Conservation (phyloP, 2,888 invertebrate genomes). For the Dasypolia templi region DNA sequence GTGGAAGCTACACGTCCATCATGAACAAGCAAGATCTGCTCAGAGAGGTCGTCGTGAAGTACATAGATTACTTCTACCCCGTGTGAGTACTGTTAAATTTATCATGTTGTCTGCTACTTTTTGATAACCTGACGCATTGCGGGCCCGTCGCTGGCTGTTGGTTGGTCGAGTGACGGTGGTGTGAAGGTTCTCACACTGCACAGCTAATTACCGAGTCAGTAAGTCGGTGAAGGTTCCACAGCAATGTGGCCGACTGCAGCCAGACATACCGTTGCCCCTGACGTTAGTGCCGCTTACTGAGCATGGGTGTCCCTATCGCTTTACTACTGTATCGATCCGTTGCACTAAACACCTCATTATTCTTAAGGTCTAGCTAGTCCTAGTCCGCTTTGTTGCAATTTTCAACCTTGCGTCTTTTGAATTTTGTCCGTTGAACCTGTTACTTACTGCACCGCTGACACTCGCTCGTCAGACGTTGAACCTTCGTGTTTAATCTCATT, state of each 20-base stretch:
- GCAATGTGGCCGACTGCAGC: constrained; percentile 84
- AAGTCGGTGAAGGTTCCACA: constrained; percentile 89
- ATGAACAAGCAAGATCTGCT: constrained; percentile 92
- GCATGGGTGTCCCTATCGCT: constrained; percentile 81
- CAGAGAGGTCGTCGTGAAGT: constrained; percentile 93
- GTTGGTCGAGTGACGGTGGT: constrained; percentile 69
- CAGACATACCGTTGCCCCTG: constrained; percentile 82
- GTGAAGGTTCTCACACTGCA: constrained; percentile 82
- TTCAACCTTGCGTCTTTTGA: constrained; percentile 52
- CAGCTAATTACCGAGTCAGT: constrained; percentile 84
- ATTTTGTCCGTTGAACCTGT: constrained; percentile 54
- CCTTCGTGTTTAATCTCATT: constrained; percentile 49
- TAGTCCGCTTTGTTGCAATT: constrained; percentile 57
- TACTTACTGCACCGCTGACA: constrained; percentile 42
- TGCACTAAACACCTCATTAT: constrained; percentile 80
- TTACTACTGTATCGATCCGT: constrained; percentile 85
- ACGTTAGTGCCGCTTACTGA: constrained; percentile 86
- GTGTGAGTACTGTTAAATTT: constrained; percentile 90
- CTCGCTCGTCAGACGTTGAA: constrained; percentile 46
- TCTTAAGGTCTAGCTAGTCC: constrained; percentile 70
- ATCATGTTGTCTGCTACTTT: constrained; percentile 61
- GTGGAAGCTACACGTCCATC: constrained; percentile 92
- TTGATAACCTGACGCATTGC: constrained; percentile 80
- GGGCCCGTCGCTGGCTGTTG: constrained; percentile 68
- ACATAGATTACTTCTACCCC: constrained; percentile 93